A percentile compares a stretch with the other conserved stretches of the same genome.
Conservation (phyloP, 2,113 vertebrate genomes). For the Poeciliopsis turrubarensis region DNA sequence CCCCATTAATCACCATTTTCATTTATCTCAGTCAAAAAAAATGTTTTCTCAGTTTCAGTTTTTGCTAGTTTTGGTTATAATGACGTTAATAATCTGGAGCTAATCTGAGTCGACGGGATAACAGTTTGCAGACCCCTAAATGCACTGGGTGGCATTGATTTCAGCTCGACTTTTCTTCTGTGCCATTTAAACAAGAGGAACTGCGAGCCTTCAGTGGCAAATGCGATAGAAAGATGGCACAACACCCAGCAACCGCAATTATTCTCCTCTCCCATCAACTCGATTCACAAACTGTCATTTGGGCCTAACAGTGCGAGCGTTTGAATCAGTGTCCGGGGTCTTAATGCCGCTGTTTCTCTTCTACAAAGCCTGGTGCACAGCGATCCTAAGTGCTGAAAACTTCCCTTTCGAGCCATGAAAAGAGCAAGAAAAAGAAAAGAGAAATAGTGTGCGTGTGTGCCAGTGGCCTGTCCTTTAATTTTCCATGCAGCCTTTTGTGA, state of each 20-base stretch:
- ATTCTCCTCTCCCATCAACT: constrained; percentile 44
- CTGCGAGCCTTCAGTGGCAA: constrained; percentile 19
- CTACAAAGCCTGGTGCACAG: constrained; percentile 39
- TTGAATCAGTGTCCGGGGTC: constrained; percentile 33
- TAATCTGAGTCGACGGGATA: constrained; percentile 32
- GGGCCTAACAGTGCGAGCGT: constrained; percentile 25
- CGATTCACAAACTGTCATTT: constrained; percentile 46
- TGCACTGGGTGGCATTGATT: constrained; percentile 56
- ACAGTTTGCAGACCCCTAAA: constrained; percentile 41
- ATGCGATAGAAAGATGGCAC: constrained; percentile 21
- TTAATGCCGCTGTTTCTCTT: constrained; percentile 46
- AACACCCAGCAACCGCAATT: constrained; percentile 21
- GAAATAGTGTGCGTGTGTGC: constrained; percentile 64
- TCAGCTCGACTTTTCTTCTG: constrained; percentile 44
- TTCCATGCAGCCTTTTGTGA: constrained; percentile 63
- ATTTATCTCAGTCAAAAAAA: no score
- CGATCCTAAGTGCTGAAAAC: constrained; percentile 56
- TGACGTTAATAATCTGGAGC: neutral
- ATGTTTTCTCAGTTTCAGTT: no score
- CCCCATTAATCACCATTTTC: no score
- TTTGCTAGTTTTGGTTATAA: no score
- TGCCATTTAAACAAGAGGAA: constrained; percentile 44
- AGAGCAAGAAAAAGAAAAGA: constrained; percentile 48
- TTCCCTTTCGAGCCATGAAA: constrained; percentile 59
- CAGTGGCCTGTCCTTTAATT: constrained; percentile 75